These are phyloP conservation scores for Meteorus cinctellus DNA, from an alignment of 2,888 invertebrate species.

Conservation along the genomic window DNA sequence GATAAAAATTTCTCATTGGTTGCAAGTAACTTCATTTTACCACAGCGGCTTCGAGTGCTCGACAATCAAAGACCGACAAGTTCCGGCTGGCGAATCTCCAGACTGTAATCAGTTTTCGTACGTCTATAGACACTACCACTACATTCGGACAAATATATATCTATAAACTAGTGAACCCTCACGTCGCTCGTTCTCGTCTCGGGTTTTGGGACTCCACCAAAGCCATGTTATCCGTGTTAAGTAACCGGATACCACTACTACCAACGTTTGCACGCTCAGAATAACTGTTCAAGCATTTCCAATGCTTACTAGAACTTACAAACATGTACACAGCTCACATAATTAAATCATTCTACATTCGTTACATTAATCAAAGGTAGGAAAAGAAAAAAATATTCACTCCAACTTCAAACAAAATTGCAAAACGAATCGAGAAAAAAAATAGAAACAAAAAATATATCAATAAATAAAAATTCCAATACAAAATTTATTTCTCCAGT, in stretches of 20 bases:
- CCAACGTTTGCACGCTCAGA: conserved; percentile 16
- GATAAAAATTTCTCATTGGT: not conserved
- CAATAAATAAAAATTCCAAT: not conserved
- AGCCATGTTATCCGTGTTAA: conserved; percentile 27
- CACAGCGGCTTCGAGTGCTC: conserved; percentile 24
- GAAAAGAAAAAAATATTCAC: not conserved
- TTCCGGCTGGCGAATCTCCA: conserved; percentile 58
- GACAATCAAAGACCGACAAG: conserved; percentile 58
- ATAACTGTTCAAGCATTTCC: conserved; percentile 31
- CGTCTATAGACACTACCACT: conserved; percentile 44
- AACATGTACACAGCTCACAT: not conserved
- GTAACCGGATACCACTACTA: conserved; percentile 29
- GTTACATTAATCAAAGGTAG: not conserved
- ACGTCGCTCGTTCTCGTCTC: conserved; percentile 35
- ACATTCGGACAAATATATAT: not conserved
- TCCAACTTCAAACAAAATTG: not conserved
- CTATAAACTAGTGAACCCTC: not conserved
- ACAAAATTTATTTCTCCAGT: not conserved
- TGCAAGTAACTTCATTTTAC: conserved; percentile 34
- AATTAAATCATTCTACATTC: not conserved
- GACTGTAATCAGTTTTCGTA: conserved; percentile 57
- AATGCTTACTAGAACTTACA: not conserved
- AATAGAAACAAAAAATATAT: not conserved
- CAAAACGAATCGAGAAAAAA: not conserved
- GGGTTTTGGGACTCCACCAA: conserved; percentile 35